Evolutionary conservation across 1,140 invertebrate genomes (phyloP).

Genomic region (Drosophila truncata): DNA sequence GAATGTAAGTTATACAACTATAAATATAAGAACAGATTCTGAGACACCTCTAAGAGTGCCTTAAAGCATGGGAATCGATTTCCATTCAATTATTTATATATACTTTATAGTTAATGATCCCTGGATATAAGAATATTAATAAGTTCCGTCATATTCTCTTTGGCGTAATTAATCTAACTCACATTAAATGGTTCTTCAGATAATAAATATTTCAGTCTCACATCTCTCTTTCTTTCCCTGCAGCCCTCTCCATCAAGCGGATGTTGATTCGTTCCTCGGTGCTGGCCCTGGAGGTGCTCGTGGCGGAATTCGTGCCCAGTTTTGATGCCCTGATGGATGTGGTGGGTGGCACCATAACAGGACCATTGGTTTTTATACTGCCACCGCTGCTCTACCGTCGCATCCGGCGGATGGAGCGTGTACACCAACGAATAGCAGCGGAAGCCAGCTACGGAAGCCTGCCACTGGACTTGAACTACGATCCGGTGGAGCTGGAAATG

Average conservation of each 20-base stretch:
- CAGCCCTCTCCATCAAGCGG: conserved; percentile 93
- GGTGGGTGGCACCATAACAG: conserved; percentile 93
- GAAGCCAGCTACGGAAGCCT: conserved; percentile 79
- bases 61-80: background rate
- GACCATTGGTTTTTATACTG: conserved; percentile 93
- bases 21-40: background rate
- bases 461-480: conserved; percentile 76
- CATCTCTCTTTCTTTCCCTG: background rate
- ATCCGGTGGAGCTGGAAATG: conserved; percentile 73
- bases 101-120: conserved; percentile 2
- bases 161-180: conserved; percentile 8
- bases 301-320: conserved; percentile 93
- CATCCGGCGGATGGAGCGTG: conserved; percentile 86
- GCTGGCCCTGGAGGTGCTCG: conserved; percentile 90
- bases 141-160: background rate
- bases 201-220: background rate
- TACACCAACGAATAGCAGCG: conserved; percentile 72
- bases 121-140: background rate
- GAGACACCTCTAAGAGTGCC: too few species aligned
- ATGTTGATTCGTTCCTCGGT: conserved; percentile 90
- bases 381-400: conserved; percentile 93
- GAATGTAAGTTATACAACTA: conserved; percentile 85
- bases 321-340: conserved; percentile 96
- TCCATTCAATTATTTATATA: background rate
- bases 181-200: background rate